Evolutionary conservation across 2,888 invertebrate genomes (phyloP).

Genomic region (Pantelozetes paolii): DNA sequence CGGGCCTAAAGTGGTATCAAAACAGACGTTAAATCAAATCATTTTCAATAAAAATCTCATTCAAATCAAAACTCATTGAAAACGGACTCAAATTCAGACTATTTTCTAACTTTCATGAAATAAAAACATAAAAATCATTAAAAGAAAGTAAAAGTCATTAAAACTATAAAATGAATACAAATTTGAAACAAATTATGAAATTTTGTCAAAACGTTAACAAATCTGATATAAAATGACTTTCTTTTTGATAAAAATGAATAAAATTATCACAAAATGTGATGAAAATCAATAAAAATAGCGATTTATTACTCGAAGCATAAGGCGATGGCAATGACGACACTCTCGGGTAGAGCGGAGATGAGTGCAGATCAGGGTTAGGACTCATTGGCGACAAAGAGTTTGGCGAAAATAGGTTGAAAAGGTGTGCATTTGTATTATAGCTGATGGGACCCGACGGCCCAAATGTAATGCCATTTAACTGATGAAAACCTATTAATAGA

Average conservation of each 20-base stretch:
- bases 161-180: no score
- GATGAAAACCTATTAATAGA: conserved; percentile 22
- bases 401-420: conserved; percentile 28
- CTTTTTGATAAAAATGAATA: no score
- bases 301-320: conserved; percentile 16
- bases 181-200: not conserved
- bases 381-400: conserved; percentile 31
- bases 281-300: no score
- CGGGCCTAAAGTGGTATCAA: conserved; percentile 4
- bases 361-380: conserved; percentile 22
- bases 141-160: no score
- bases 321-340: conserved; percentile 31
- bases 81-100: not conserved
- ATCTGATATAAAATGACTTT: no score
- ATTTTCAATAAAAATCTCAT: not conserved
- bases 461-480: conserved; percentile 26
- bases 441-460: conserved; percentile 27
- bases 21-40: not conserved
- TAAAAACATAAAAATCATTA: not conserved
- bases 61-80: no score
- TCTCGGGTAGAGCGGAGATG: conserved; percentile 23
- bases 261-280: no score
- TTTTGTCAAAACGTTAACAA: not conserved
- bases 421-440: conserved; percentile 24
- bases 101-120: not conserved